A percentile compares a stretch with the other conserved stretches of the same genome.
Evolutionary conservation across 1,140 invertebrate species (phyloP).

Genomic region (Drosophila bocqueti): DNA sequence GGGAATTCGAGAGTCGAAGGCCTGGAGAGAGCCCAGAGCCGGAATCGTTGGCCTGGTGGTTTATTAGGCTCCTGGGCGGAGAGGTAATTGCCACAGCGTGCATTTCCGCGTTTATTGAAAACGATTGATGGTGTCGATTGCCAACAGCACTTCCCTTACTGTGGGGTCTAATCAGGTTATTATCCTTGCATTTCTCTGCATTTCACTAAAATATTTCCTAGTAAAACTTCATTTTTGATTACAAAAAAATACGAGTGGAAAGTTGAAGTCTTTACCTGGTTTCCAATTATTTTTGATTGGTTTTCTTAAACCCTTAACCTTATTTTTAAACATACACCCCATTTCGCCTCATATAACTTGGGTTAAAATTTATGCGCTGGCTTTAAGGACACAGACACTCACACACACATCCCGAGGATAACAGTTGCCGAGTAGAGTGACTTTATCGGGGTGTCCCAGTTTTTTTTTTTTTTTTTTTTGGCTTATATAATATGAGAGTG

Average conservation of each 20-base stretch:
- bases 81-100: neutral
- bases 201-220: neutral
- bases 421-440: constrained; percentile 43
- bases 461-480: constrained; percentile 15
- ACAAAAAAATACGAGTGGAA: neutral
- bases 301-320: neutral
- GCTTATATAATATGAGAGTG: constrained; percentile 37
- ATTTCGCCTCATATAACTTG: constrained; percentile 49
- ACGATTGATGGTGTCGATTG: constrained; percentile 7
- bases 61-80: constrained; percentile 11
- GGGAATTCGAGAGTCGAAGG: constrained; percentile 3
- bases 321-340: constrained; percentile 2
- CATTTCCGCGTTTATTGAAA: neutral
- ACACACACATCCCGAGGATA: neutral
- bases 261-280: constrained; percentile 55
- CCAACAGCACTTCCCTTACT: too few relatives aligned
- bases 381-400: constrained; percentile 37
- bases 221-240: neutral
- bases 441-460: constrained; percentile 65
- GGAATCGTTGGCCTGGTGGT: neutral
- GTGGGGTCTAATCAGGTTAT: too few relatives aligned
- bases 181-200: neutral
- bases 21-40: neutral
- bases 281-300: constrained; percentile 15
- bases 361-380: constrained; percentile 53